Evolutionary conservation across 2,797 vertebrate genomes (phyloP).

Genomic region (Megaceryle alcyon): DNA sequence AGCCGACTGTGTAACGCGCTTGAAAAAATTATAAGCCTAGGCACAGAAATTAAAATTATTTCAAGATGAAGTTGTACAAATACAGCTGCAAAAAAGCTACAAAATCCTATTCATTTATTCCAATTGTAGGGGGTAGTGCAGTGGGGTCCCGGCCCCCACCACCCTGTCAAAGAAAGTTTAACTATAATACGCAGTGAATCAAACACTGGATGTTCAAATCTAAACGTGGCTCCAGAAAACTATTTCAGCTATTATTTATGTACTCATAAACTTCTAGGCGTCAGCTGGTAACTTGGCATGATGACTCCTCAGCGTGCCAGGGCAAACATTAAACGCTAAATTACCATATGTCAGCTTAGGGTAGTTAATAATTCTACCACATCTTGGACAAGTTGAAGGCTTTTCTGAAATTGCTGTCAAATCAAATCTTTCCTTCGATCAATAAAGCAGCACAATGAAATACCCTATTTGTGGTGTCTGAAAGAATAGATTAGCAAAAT

Average conservation of each 20-base stretch:
- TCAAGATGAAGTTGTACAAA: slow-evolving; percentile 70
- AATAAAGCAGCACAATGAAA: slow-evolving; percentile 55
- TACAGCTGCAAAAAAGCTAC: slow-evolving; percentile 63
- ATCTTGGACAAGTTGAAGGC: slow-evolving; percentile 62
- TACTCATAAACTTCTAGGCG: slow-evolving; percentile 31
- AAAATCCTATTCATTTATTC: slow-evolving; percentile 61
- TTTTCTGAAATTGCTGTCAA: slow-evolving; percentile 66
- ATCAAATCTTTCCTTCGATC: slow-evolving; percentile 48
- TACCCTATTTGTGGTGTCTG: not conserved
- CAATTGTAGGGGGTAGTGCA: not conserved
- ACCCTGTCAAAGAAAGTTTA: not conserved
- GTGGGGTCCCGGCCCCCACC: not conserved
- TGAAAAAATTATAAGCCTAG: slow-evolving; percentile 69
- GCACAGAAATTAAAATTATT: slow-evolving; percentile 73
- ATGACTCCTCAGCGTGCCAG: slow-evolving; percentile 20
- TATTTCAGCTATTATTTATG: slow-evolving; percentile 51
- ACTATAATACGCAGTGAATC: not conserved
- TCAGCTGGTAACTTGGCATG: slow-evolving; percentile 54
- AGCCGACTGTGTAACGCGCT: slow-evolving; percentile 69
- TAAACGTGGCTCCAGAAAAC: slow-evolving; percentile 16
- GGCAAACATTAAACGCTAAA: slow-evolving; percentile 60
- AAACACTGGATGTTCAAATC: not conserved
- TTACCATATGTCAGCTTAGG: slow-evolving; percentile 65
- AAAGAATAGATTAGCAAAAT: slow-evolving; percentile 42
- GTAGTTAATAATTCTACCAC: slow-evolving; percentile 67